These are phyloP conservation scores for Macrobrachium nipponense DNA, from an alignment of 1,140 invertebrate species.

Conservation along the genomic window DNA sequence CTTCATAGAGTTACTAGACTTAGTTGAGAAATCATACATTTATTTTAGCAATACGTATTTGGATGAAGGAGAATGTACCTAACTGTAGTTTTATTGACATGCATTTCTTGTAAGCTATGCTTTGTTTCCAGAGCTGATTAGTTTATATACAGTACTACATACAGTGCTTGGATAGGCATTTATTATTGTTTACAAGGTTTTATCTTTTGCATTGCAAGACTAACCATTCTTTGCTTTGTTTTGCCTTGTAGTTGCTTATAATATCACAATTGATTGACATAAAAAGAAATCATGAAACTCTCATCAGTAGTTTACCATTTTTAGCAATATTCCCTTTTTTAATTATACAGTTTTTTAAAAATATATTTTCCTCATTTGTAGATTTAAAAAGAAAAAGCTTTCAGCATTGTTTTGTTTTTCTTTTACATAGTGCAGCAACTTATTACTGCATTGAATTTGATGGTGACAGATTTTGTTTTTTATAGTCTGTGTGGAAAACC, in stretches of 20 bases:
- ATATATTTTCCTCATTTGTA: no score
- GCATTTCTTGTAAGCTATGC: conserved; percentile 33
- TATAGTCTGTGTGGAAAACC: no score
- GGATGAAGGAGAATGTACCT: conserved; percentile 31
- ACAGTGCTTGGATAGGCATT: conserved; percentile 13
- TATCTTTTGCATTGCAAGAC: conserved; percentile 42
- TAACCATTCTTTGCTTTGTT: conserved; percentile 48
- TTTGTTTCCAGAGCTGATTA: conserved; percentile 1
- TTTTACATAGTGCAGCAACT: no score
- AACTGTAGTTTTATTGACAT: conserved; percentile 32
- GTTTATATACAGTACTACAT: conserved; percentile 8
- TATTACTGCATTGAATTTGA: no score
- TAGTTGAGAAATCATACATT: not conserved
- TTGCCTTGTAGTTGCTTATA: conserved; percentile 45
- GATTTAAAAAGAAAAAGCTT: no score
- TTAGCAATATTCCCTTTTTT: no score
- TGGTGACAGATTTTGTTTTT: no score
- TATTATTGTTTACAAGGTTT: not conserved
- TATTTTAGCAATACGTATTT: conserved; percentile 22
- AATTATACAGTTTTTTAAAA: no score
- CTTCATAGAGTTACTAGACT: not conserved
- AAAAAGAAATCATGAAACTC: no score
- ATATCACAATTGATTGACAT: conserved; percentile 4
- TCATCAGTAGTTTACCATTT: no score
- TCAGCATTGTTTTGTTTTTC: no score